phyloP scores from a whole-genome alignment of 2,797 vertebrate species.

The Ctenosaura bakeri region DNA sequence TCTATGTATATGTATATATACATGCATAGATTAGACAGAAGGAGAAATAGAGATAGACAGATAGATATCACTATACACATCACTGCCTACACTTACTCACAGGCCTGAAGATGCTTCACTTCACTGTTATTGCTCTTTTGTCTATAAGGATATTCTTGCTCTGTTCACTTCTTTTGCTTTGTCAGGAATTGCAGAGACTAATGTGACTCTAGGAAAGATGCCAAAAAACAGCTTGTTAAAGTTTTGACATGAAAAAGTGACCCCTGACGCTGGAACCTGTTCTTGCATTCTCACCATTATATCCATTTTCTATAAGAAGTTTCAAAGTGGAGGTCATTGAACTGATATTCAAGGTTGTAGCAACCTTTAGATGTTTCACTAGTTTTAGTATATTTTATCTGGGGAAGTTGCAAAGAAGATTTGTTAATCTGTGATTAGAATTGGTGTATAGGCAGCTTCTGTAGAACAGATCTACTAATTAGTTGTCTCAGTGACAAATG shows the following conservation, averaged over 20 bases:
- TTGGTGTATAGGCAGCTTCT: slow-evolving; percentile 3
- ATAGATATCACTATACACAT: background rate
- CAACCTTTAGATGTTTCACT: slow-evolving; percentile 9
- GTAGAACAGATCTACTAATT: background rate
- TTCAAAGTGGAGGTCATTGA: slow-evolving; percentile 33
- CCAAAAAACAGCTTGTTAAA: slow-evolving; percentile 54
- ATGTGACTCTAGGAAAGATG: slow-evolving; percentile 28
- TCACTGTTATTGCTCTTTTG: slow-evolving; percentile 21
- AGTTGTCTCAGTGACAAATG: slow-evolving; percentile 37
- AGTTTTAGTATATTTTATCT: slow-evolving; percentile 40
- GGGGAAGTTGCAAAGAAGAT: slow-evolving; percentile 23
- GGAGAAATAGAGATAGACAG: background rate
- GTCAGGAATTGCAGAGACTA: slow-evolving; percentile 25
- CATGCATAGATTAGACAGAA: background rate
- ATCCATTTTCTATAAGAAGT: slow-evolving; percentile 21
- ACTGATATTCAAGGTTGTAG: slow-evolving; percentile 16
- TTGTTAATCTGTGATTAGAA: slow-evolving; percentile 36
- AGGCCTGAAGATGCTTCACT: background rate
- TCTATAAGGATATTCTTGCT: background rate
- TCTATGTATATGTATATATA: too few relatives aligned
- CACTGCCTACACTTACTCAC: background rate
- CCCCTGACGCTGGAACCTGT: slow-evolving; percentile 3
- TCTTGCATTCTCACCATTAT: slow-evolving; percentile 43
- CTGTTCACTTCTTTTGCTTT: background rate
- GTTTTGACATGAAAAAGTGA: slow-evolving; percentile 34